Evolutionary conservation across 2,797 vertebrate species (phyloP).

Genomic region (Clarias fuscus): DNA sequence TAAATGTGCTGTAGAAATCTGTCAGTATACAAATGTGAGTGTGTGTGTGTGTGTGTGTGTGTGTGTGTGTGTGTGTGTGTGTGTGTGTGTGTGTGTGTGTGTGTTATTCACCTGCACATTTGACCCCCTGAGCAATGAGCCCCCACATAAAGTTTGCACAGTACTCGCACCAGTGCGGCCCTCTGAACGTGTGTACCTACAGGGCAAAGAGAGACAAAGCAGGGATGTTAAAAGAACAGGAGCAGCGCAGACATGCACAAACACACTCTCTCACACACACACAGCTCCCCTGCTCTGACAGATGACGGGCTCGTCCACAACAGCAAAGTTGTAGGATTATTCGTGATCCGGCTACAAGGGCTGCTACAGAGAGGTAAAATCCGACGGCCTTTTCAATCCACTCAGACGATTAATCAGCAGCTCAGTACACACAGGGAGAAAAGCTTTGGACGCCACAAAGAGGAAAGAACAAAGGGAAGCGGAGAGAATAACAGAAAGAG

Average conservation of each 20-base stretch:
- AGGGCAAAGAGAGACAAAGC: slow-evolving; percentile 58
- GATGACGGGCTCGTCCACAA: slow-evolving; percentile 31
- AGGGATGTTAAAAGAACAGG: slow-evolving; percentile 11
- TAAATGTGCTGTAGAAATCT: background rate
- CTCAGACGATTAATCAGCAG: slow-evolving; percentile 59
- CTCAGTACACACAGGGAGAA: slow-evolving; percentile 27
- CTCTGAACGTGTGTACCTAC: slow-evolving; percentile 96
- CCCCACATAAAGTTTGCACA: slow-evolving; percentile 99
- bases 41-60: background rate
- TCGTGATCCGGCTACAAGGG: slow-evolving; percentile 49
- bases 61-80: background rate
- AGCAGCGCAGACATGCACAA: background rate
- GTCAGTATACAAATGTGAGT: background rate
- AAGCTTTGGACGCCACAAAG: slow-evolving; percentile 32
- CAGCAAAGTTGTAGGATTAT: slow-evolving; percentile 50
- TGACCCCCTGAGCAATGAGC: slow-evolving; percentile 98
- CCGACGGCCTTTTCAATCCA: slow-evolving; percentile 46
- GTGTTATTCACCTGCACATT: slow-evolving; percentile 89
- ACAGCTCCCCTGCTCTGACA: background rate
- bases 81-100: slow-evolving; percentile 12
- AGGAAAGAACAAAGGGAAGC: slow-evolving; percentile 31
- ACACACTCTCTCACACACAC: background rate
- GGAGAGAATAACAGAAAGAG: slow-evolving; percentile 16
- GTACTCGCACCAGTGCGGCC: slow-evolving; percentile 99
- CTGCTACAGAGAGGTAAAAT: slow-evolving; percentile 47